These are phyloP conservation scores for Epinephelus moara DNA, from an alignment of 2,113 vertebrate genomes.

Conservation along the genomic window DNA sequence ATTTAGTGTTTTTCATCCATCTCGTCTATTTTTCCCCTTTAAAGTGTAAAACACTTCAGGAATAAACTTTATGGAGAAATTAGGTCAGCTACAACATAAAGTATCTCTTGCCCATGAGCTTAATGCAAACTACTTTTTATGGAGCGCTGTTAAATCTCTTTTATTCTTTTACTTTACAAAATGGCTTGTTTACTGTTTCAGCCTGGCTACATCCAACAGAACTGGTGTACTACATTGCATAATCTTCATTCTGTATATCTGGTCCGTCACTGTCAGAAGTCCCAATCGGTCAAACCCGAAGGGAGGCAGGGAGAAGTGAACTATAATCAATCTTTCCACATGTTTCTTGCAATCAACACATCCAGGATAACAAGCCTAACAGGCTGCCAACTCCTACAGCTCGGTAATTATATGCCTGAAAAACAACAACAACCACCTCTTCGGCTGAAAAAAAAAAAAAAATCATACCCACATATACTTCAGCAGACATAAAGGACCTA, in stretches of 20 bases:
- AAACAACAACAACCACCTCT: conserved; percentile 64
- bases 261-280: conserved; percentile 27
- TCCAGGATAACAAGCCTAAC: conserved; percentile 74
- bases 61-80: background rate
- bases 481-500: conserved; percentile 41
- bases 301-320: conserved; percentile 25
- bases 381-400: conserved; percentile 66
- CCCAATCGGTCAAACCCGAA: conserved; percentile 37
- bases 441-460: conserved; percentile 24
- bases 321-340: conserved; percentile 67
- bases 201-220: background rate
- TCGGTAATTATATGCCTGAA: conserved; percentile 76
- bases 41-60: background rate
- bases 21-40: background rate
- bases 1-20: background rate
- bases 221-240: background rate
- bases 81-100: background rate
- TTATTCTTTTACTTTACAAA: background rate
- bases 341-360: conserved; percentile 69
- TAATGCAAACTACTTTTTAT: background rate
- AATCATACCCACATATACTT: conserved; percentile 36
- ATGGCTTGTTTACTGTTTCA: background rate
- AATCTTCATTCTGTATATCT: background rate
- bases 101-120: background rate
- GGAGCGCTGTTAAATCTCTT: background rate